Evolutionary conservation across 2,113 vertebrate species (phyloP).

Genomic region (Triplophysa dalaica): DNA sequence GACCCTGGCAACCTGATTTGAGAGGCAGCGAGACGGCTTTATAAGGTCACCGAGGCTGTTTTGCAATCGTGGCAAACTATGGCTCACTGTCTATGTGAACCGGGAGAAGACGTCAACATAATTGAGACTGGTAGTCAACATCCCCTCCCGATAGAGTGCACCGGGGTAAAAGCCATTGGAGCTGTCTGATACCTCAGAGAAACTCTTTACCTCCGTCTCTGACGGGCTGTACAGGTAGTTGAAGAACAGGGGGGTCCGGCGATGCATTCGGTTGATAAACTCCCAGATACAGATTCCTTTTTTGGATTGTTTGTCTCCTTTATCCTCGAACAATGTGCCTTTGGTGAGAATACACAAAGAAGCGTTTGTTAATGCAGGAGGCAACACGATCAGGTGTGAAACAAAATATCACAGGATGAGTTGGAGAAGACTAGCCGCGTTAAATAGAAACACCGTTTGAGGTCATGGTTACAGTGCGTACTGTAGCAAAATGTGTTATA

Average conservation of each 20-base stretch:
- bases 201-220: conserved; percentile 79
- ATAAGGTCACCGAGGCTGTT: conserved; percentile 40
- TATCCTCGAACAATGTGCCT: conserved; percentile 96
- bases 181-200: conserved; percentile 32
- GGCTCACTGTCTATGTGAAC: conserved; percentile 15
- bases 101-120: conserved; percentile 28
- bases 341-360: conserved; percentile 52
- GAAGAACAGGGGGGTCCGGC: conserved; percentile 90
- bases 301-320: conserved; percentile 90
- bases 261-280: conserved; percentile 90
- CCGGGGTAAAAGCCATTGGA: conserved; percentile 39
- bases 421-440: conserved; percentile 9
- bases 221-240: conserved; percentile 90
- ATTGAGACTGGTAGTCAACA: conserved; percentile 21
- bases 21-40: conserved; percentile 10
- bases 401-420: conserved; percentile 8
- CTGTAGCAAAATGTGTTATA: no score
- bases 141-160: conserved; percentile 31
- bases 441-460: neutral
- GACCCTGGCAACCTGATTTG: neutral
- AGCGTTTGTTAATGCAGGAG: conserved; percentile 20
- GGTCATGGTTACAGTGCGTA: neutral
- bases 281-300: conserved; percentile 97
- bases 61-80: conserved; percentile 40
- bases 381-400: conserved; percentile 40